phyloP scores from a whole-genome alignment of 64 coral and sea anemone genomes.

The Anthopleura sola region DNA sequence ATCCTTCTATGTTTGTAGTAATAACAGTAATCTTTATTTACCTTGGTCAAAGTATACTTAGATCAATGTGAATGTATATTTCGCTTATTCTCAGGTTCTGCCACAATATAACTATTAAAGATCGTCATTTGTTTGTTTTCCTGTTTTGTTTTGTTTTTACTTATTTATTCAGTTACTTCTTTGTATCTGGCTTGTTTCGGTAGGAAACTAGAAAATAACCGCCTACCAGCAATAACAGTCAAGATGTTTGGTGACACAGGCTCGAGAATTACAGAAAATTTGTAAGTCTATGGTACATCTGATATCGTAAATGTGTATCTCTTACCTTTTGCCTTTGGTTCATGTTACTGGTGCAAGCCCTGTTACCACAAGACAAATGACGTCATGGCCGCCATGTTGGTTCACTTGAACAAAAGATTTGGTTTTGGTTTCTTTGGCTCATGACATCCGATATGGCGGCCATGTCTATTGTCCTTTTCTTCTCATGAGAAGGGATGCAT shows the following conservation, averaged over 20 bases:
- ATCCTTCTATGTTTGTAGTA: too few relatives aligned
- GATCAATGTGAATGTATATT: too few relatives aligned
- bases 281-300: constrained; percentile 22
- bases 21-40: too few relatives aligned
- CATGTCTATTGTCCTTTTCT: too few relatives aligned
- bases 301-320: background rate
- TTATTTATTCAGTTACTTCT: background rate
- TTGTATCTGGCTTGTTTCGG: background rate
- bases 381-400: too few relatives aligned
- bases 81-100: too few relatives aligned
- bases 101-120: too few relatives aligned
- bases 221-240: constrained; percentile 39
- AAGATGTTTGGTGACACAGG: constrained; percentile 65
- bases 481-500: too few relatives aligned
- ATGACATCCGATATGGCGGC: too few relatives aligned
- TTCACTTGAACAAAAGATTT: too few relatives aligned
- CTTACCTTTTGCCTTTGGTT: background rate
- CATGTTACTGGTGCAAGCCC: background rate
- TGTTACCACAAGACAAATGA: too few relatives aligned
- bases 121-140: background rate
- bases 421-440: background rate
- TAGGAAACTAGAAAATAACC: constrained; percentile 28
- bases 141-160: background rate
- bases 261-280: background rate
- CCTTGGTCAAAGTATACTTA: too few relatives aligned